A percentile compares a stretch with the other conserved stretches of the same genome.
These are phyloP conservation scores for Crocodylus rhombifer DNA, from an alignment of 2,797 vertebrate species.

Conservation along the genomic window DNA sequence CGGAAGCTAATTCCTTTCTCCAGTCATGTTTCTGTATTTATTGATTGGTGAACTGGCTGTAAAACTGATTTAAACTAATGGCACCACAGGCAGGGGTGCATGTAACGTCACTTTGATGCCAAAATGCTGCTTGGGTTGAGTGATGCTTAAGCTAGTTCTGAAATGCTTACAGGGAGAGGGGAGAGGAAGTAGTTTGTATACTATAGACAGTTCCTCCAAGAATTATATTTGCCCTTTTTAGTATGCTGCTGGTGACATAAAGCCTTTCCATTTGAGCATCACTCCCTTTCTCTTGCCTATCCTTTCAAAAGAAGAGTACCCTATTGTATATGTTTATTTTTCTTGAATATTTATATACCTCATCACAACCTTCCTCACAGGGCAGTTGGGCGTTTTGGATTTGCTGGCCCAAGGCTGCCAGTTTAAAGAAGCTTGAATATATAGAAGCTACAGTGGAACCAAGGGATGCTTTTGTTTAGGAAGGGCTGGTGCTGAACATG, in stretches of 20 bases:
- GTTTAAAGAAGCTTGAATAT: neutral
- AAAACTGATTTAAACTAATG: conserved; percentile 66
- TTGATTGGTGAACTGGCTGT: conserved; percentile 56
- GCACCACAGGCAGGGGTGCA: neutral
- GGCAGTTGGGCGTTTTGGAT: neutral
- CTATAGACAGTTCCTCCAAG: neutral
- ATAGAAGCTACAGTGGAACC: neutral
- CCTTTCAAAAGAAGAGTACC: neutral
- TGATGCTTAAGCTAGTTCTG: neutral
- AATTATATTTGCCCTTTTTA: rapidly evolving
- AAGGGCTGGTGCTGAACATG: neutral
- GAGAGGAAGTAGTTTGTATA: neutral
- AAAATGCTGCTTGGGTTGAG: neutral
- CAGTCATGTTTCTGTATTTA: conserved; percentile 60
- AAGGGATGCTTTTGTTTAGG: neutral
- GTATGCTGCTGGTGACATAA: rapidly evolving
- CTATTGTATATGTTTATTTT: neutral
- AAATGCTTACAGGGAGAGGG: neutral
- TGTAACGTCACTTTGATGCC: conserved; percentile 21
- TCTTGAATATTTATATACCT: neutral
- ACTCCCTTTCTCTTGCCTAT: neutral
- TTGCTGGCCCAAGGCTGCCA: too few species aligned
- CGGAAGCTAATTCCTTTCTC: conserved; percentile 57
- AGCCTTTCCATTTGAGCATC: rapidly evolving
- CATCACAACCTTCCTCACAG: neutral